Evolutionary conservation across 2,113 vertebrate genomes (phyloP).

Genomic region (Diglossa brunneiventris): DNA sequence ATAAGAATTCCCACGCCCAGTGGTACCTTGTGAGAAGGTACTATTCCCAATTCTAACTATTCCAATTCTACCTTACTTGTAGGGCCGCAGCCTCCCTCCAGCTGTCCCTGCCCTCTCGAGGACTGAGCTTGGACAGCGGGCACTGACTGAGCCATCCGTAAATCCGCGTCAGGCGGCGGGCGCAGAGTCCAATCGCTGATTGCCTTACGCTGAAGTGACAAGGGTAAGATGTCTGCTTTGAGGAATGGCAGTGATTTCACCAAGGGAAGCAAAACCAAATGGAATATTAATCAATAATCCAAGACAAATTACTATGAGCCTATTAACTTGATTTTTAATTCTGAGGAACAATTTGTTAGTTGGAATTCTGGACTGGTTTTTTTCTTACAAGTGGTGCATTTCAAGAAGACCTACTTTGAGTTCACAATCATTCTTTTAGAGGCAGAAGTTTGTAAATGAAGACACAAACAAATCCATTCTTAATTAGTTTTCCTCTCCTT

Average conservation of each 20-base stretch:
- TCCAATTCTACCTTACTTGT: not conserved
- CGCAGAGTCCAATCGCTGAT: not conserved
- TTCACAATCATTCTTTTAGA: constrained; percentile 17
- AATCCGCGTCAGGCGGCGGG: not conserved
- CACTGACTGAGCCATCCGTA: not conserved
- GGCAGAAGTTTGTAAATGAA: not conserved
- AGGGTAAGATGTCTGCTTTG: not conserved
- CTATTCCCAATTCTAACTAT: no score
- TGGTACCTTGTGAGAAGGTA: not conserved
- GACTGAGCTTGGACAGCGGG: not conserved
- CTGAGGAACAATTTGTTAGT: not conserved
- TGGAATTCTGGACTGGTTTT: constrained; percentile 14
- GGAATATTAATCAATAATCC: constrained; percentile 35
- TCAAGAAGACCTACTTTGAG: not conserved
- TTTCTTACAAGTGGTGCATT: not conserved
- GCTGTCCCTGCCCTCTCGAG: not conserved
- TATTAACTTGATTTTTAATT: constrained; percentile 40
- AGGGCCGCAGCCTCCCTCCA: not conserved
- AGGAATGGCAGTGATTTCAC: constrained; percentile 41
- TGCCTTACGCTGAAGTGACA: constrained; percentile 1
- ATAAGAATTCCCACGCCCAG: not conserved
- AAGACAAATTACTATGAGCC: constrained; percentile 19
- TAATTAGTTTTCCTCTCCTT: constrained; percentile 1
- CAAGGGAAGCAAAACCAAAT: constrained; percentile 29
- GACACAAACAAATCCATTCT: constrained; percentile 2